A percentile compares a stretch with the other conserved stretches of the same genome.
Conservation (phyloP, 2,797 vertebrate species). For the Serranus cabrilla region DNA sequence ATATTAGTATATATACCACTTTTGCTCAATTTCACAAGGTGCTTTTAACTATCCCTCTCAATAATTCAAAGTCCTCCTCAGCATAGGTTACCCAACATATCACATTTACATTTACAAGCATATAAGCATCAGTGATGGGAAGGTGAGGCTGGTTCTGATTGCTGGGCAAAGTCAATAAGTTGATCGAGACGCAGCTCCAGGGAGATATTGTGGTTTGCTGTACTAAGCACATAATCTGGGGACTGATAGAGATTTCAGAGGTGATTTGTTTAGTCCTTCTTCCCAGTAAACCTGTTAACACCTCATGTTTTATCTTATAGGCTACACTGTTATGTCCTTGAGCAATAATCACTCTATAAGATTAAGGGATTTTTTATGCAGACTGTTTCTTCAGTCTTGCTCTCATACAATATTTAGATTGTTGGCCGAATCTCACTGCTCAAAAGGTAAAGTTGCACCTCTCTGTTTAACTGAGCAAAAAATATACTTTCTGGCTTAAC, state of each 20-base stretch:
- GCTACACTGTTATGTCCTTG: constrained; percentile 10
- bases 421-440: not conserved
- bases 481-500: not conserved
- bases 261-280: constrained; percentile 74
- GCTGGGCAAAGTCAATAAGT: constrained; percentile 67
- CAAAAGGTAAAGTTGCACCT: not conserved
- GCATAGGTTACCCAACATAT: constrained; percentile 36
- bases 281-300: constrained; percentile 55
- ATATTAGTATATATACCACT: not conserved
- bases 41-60: constrained; percentile 51
- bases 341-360: constrained; percentile 31
- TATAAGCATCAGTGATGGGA: constrained; percentile 68
- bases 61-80: constrained; percentile 24
- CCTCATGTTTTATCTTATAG: constrained; percentile 31
- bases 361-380: constrained; percentile 6
- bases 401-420: constrained; percentile 5
- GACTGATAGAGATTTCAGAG: constrained; percentile 74
- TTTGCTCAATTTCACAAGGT: constrained; percentile 22
- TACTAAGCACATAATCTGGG: constrained; percentile 71
- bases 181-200: constrained; percentile 64
- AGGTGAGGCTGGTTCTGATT: constrained; percentile 75
- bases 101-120: constrained; percentile 55
- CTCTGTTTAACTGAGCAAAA: not conserved
- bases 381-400: not conserved
- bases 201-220: constrained; percentile 68